These are phyloP conservation scores for Xiphorhynchus elegans DNA, from an alignment of 2,113 vertebrate genomes.

Conservation along the genomic window DNA sequence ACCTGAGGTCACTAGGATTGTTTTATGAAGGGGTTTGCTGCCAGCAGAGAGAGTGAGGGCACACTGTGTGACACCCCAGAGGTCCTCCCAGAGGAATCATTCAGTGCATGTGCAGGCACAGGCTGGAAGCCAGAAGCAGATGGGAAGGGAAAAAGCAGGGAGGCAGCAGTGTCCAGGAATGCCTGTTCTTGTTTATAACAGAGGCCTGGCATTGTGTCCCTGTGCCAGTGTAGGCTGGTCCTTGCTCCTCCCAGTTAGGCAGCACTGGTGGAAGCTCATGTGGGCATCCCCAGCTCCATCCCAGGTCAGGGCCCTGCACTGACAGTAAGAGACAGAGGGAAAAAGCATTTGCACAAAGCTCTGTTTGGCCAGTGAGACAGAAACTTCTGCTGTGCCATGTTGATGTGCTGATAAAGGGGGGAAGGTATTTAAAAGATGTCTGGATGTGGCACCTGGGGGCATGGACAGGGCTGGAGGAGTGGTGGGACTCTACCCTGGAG, in stretches of 20 bases:
- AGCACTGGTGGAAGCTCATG: accelerated
- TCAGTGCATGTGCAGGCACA: accelerated
- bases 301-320: accelerated
- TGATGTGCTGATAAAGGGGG: accelerated
- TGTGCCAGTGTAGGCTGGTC: neutral
- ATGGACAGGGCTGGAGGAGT: neutral
- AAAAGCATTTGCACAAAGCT: accelerated
- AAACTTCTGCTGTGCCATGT: accelerated
- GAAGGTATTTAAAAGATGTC: accelerated
- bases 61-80: neutral
- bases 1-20: conserved; percentile 26
- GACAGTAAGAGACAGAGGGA: accelerated
- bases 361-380: neutral
- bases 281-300: accelerated
- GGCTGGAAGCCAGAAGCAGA: neutral
- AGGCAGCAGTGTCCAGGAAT: neutral
- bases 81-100: neutral
- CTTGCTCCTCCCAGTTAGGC: neutral
- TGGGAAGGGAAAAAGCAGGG: neutral
- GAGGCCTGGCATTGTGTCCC: neutral
- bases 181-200: neutral
- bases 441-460: neutral
- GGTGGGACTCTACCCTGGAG: neutral
- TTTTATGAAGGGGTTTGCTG: conserved; percentile 38
- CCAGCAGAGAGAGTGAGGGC: neutral